Evolutionary conservation across 2,113 vertebrate species (phyloP).

Genomic region (Microtus oregoni): DNA sequence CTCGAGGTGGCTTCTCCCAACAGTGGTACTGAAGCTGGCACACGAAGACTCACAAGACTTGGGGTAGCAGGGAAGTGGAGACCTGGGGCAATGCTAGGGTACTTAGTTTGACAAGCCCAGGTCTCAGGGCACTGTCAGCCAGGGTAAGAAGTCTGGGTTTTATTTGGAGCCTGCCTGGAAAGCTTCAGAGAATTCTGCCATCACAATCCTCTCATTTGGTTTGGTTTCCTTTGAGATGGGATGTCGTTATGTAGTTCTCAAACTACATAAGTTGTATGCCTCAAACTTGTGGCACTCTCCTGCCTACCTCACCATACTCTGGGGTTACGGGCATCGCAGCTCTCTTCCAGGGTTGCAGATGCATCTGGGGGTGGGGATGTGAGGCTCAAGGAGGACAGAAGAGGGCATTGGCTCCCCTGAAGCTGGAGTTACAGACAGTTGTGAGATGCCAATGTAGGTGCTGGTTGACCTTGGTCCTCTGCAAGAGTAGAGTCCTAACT

Average conservation of each 20-base stretch:
- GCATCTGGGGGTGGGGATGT: not conserved
- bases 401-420: not conserved
- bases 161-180: not conserved
- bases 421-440: not conserved
- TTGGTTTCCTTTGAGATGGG: not conserved
- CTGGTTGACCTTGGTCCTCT: not conserved
- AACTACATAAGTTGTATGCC: too few species aligned
- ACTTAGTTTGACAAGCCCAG: not conserved
- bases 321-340: not conserved
- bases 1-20: not conserved
- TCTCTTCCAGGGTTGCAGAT: not conserved
- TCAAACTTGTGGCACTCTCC: not conserved
- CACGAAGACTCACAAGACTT: not conserved
- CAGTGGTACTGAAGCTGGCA: not conserved
- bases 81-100: too few species aligned
- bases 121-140: accelerated
- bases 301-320: not conserved
- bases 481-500: not conserved
- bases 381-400: not conserved
- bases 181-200: not conserved
- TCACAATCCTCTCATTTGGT: not conserved
- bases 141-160: not conserved
- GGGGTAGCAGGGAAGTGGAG: not conserved
- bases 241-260: not conserved
- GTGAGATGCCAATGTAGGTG: not conserved